Percentiles rank a stretch among this genome's conserved stretches.
These are phyloP conservation scores for Prosopocoilus inquinatus DNA, from an alignment of 2,888 invertebrate species.

Conservation along the genomic window DNA sequence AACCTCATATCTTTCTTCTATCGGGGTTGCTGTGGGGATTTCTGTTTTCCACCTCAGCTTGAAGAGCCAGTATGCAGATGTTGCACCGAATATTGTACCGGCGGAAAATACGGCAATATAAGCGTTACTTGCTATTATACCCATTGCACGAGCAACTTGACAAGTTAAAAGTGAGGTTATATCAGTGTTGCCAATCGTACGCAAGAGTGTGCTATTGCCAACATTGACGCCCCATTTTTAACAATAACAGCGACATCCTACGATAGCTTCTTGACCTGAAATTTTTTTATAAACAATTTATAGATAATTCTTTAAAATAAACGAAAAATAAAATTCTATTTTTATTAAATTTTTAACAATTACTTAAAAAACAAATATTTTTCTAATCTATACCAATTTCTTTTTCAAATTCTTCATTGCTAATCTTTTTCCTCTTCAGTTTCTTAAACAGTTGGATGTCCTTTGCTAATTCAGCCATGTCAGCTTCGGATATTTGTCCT, in stretches of 20 bases:
- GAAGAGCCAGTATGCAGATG: slow-evolving; percentile 38
- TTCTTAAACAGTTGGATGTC: slow-evolving; percentile 85
- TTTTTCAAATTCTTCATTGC: slow-evolving; percentile 64
- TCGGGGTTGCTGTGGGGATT: slow-evolving; percentile 20
- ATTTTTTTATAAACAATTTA: too few species aligned
- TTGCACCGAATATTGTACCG: slow-evolving; percentile 42
- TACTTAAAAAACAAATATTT: too few species aligned
- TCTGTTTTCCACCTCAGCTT: slow-evolving; percentile 25
- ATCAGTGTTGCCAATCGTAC: too few species aligned
- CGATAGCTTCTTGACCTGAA: too few species aligned
- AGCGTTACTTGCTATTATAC: slow-evolving; percentile 37
- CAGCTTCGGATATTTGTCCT: slow-evolving; percentile 64
- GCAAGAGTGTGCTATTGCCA: too few species aligned
- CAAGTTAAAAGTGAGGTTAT: too few species aligned
- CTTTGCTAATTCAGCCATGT: slow-evolving; percentile 72
- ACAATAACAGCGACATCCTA: too few species aligned
- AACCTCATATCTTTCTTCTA: slow-evolving; percentile 45
- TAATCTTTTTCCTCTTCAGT: slow-evolving; percentile 78
- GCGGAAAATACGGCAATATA: slow-evolving; percentile 38
- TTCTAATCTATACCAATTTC: slow-evolving; percentile 53
- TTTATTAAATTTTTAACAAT: too few species aligned
- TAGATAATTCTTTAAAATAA: too few species aligned
- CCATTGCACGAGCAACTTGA: slow-evolving; percentile 30
- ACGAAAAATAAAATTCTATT: too few species aligned
- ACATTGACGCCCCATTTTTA: too few species aligned